Evolutionary conservation across 2,888 invertebrate genomes (phyloP), one percentile per base, ranked within the genome.

Genomic region (Philonicus albiceps): DNA sequence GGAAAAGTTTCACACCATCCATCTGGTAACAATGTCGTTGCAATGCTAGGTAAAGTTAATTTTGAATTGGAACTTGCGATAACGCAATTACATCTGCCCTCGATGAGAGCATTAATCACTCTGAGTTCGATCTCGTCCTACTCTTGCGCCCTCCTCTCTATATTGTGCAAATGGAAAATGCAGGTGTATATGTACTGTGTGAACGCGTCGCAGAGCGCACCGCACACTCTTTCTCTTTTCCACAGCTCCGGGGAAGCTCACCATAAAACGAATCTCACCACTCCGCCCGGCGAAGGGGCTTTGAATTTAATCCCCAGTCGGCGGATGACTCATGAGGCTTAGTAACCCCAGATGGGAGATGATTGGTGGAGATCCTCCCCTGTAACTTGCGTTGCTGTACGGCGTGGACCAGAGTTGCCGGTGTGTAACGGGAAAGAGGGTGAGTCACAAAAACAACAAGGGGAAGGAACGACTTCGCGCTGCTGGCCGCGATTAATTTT

Each of bases 311-410:
- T 76, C 40, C 76, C 34, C 34, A 37, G 64, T 64, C 27, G 64
- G 34, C 37, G 37, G 76, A 76, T 76, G 76, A 76, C 76, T 76
- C 76, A 76, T 76, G 76, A 22, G 34, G 76, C 76, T 76, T 76
- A 76, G 40, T 22, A 76, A 76, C 76, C 40, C 76, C 76, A 76
- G 40, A 22, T 40, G 37, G 75, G 37, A 76, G 76, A 76, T 76
- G 76, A 40, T 76, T 76, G 34, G 37, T 76, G 8, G 40, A 76
- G 22, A 31, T 34, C 31, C 75, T 34, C 31, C 34, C 34, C 75
- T 75, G 31, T 75, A n/a, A 16, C 72, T 73, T 30, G 30, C 72
- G 13, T 30, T 31, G 19, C 72, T 73, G 16, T n/a, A 19, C 27
- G 34, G 22, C 37, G 40, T 76, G 37, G 76, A 76, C 37, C 40